These are phyloP conservation scores for Sprattus sprattus DNA, from an alignment of 2,113 vertebrate genomes.

Conservation along the genomic window DNA sequence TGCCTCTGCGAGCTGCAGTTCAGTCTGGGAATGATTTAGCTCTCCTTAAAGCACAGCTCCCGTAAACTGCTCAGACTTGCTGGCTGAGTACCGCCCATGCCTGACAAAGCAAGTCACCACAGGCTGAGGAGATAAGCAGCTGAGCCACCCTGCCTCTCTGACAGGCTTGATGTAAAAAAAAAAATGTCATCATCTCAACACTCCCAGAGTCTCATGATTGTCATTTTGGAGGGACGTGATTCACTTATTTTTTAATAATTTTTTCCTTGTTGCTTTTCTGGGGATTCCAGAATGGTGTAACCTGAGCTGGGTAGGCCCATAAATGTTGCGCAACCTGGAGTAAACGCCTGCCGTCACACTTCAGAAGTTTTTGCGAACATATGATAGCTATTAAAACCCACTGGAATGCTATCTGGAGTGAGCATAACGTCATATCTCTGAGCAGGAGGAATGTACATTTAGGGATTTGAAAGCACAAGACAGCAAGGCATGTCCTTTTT, in stretches of 20 bases:
- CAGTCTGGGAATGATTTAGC: constrained; percentile 34
- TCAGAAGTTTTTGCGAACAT: not conserved
- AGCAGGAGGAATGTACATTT: not conserved
- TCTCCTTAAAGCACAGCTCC: constrained; percentile 15
- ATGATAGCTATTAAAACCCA: not conserved
- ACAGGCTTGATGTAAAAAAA: not conserved
- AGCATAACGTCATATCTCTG: not conserved
- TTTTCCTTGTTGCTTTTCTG: not conserved
- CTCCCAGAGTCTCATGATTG: not conserved
- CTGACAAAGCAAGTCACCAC: constrained; percentile 59
- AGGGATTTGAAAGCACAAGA: not conserved
- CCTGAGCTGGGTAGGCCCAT: constrained; percentile 6
- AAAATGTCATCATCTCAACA: not conserved
- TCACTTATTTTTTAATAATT: not conserved
- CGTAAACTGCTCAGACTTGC: constrained; percentile 41
- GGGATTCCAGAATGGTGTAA: constrained; percentile 10
- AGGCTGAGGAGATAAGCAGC: constrained; percentile 39
- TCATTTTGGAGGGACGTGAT: not conserved
- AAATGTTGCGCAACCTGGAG: constrained; percentile 25
- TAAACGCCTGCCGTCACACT: not conserved
- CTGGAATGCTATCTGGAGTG: not conserved
- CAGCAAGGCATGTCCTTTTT: not conserved
- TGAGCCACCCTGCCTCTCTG: constrained; percentile 17
- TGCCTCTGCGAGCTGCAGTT: not conserved
- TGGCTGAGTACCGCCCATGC: constrained; percentile 58